Percentiles rank a stretch among this genome's conserved stretches.
Evolutionary conservation across 1,140 invertebrate species (phyloP).

Genomic region (Aphelinus atriplicis): DNA sequence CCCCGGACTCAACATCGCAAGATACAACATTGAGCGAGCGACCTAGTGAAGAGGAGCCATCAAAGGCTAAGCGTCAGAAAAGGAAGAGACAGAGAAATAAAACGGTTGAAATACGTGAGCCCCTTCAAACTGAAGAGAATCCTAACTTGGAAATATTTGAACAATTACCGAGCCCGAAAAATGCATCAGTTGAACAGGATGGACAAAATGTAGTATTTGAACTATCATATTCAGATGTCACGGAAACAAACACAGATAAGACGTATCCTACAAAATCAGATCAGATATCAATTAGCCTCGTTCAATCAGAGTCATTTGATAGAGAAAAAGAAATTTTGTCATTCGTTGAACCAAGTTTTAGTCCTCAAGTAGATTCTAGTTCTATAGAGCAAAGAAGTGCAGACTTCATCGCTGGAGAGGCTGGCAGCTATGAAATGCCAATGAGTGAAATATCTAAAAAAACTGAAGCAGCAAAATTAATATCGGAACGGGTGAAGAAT

Average conservation of each 20-base stretch:
- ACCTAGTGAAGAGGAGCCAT: constrained; percentile 29
- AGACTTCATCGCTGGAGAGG: neutral
- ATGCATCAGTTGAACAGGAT: neutral
- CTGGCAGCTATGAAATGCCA: constrained; percentile 31
- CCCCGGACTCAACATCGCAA: constrained; percentile 48
- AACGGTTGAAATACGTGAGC: constrained; percentile 39
- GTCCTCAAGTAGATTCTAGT: neutral
- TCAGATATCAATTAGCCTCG: neutral
- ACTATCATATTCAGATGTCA: constrained; percentile 49
- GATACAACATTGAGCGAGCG: constrained; percentile 51
- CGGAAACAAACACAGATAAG: constrained; percentile 39
- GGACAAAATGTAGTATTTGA: constrained; percentile 32
- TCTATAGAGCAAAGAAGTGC: neutral
- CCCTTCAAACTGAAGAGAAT: constrained; percentile 19
- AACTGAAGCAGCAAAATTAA: constrained; percentile 60
- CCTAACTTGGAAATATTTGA: constrained; percentile 38
- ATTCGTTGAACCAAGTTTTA: constrained; percentile 48
- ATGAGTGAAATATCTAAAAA: constrained; percentile 48
- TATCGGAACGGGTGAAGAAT: constrained; percentile 67
- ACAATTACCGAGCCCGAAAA: constrained; percentile 35
- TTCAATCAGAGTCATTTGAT: constrained; percentile 49
- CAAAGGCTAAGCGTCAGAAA: constrained; percentile 44
- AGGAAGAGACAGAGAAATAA: constrained; percentile 51
- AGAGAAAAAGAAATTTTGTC: constrained; percentile 54
- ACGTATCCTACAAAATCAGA: neutral